phyloP scores from a whole-genome alignment of 2,113 vertebrate genomes.

The Furnarius figulus region DNA sequence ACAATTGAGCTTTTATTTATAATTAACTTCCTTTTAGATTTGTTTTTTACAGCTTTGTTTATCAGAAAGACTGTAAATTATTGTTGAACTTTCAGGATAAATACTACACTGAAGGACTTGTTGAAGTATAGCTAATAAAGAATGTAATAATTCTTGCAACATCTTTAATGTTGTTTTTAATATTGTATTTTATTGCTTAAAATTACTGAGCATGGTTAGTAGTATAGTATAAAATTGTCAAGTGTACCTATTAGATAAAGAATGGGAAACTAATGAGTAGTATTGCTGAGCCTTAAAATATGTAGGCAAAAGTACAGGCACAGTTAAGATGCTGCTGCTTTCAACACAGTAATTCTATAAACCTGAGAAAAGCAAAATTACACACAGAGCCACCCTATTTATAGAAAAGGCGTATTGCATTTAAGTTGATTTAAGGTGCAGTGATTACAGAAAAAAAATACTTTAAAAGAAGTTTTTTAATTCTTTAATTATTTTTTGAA shows the following conservation, averaged over 20 bases:
- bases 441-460: background rate
- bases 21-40: background rate
- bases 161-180: background rate
- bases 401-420: background rate
- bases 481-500: background rate
- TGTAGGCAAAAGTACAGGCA: background rate
- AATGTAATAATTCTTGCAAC: background rate
- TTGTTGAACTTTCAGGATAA: background rate
- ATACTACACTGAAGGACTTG: background rate
- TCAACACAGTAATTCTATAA: background rate
- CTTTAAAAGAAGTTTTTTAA: background rate
- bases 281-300: background rate
- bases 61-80: background rate
- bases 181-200: background rate
- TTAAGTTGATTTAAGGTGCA: background rate
- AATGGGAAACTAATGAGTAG: background rate
- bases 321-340: background rate
- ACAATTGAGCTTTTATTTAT: background rate
- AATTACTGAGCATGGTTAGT: background rate
- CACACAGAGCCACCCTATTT: fast-evolving
- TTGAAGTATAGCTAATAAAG: background rate
- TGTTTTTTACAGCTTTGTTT: background rate
- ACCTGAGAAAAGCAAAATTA: background rate
- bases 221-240: background rate
- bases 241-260: background rate